Conservation (phyloP, 2,797 vertebrate species). For the Lindbergichthys nudifrons region DNA sequence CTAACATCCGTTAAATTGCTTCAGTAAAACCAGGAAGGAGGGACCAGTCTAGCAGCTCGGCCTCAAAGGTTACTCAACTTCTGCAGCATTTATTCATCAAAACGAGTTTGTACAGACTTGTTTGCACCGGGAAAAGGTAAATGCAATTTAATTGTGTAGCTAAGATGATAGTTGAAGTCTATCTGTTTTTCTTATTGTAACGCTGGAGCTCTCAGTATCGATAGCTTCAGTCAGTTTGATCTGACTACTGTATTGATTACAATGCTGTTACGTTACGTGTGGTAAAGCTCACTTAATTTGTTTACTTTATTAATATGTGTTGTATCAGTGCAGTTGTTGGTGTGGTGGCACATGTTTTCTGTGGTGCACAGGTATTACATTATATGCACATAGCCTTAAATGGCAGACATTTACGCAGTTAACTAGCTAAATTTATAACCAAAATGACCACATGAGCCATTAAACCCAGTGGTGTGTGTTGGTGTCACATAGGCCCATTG, state of each 20-base stretch:
- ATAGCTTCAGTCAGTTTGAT: not conserved
- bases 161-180: not conserved
- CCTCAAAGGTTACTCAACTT: conserved; percentile 39
- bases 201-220: not conserved
- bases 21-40: conserved; percentile 71
- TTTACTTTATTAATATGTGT: not conserved
- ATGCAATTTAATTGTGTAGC: not conserved
- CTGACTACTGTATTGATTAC: not conserved
- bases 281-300: no score
- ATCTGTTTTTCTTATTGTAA: not conserved
- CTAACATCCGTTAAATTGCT: conserved; percentile 55
- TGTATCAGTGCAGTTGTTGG: not conserved
- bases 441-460: no score
- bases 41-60: conserved; percentile 40
- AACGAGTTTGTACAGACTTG: not conserved
- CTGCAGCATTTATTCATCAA: not conserved
- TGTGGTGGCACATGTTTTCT: not conserved
- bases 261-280: not conserved
- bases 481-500: not conserved
- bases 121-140: conserved; percentile 49
- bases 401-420: not conserved
- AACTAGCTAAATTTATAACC: not conserved
- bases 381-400: not conserved
- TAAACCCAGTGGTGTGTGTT: not conserved
- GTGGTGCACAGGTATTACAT: no score